Percentiles rank a stretch among this genome's conserved stretches.
These are phyloP conservation scores for Hololepta plana DNA, from an alignment of 2,888 invertebrate genomes.

Conservation along the genomic window DNA sequence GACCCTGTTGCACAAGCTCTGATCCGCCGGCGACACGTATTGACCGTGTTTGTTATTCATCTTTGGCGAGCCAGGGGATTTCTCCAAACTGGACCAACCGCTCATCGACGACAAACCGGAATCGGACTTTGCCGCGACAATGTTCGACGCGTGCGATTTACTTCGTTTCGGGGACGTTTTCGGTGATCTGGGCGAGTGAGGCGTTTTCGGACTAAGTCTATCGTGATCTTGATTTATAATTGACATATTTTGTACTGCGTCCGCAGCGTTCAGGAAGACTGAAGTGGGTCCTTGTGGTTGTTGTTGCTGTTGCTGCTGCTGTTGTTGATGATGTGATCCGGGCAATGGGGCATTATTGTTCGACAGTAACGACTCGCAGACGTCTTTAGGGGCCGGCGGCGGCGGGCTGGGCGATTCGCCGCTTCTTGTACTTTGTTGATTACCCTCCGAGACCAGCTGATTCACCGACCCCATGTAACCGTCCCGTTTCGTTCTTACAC, in stretches of 20 bases:
- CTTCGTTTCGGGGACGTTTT: constrained; percentile 51
- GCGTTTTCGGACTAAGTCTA: constrained; percentile 42
- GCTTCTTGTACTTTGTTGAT: constrained; percentile 9
- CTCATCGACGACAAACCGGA: constrained; percentile 77
- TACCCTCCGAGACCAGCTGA: constrained; percentile 9
- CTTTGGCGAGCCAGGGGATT: constrained; percentile 68
- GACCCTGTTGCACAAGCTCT: constrained; percentile 6
- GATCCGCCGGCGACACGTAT: too few relatives aligned
- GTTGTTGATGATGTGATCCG: constrained; percentile 1
- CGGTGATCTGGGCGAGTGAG: constrained; percentile 52
- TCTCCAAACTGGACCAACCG: constrained; percentile 71
- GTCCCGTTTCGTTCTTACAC: constrained; percentile 44
- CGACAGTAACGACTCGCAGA: constrained; percentile 32
- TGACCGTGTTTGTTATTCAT: constrained; percentile 13
- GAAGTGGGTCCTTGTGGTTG: constrained; percentile 22
- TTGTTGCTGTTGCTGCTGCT: constrained; percentile 8
- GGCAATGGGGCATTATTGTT: constrained; percentile 14
- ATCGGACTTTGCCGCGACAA: constrained; percentile 64
- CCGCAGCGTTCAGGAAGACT: constrained; percentile 28
- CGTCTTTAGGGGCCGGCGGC: constrained; percentile 63
- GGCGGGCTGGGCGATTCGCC: constrained; percentile 50
- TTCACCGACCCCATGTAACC: constrained; percentile 32
- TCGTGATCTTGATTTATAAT: constrained; percentile 24
- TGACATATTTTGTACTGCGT: constrained; percentile 19
- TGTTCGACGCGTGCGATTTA: constrained; percentile 39